These are phyloP conservation scores for western clawed frog (Xenopus tropicalis) DNA, from an alignment of 2,113 vertebrate species.

Conservation along the genomic window UCB_Xtro_10.0 CM004446.2:133290001-133290500, in stretches of 20 bases:
- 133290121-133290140: no score
- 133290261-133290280: conserved; percentile 76
- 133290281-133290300: conserved; percentile 77
- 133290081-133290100: no score
- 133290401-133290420: neutral
- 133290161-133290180: neutral
- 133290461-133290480: no score
- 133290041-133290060: no score
- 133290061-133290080: no score
- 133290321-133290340: conserved; percentile 86
- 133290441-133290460: no score
- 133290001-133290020: no score
- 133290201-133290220: conserved; percentile 55
- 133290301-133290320: conserved; percentile 78
- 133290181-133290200: neutral
- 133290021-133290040: no score
- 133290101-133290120: no score
- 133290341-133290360: conserved; percentile 86
- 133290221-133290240: conserved; percentile 92
- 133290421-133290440: neutral
- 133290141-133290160: neutral
- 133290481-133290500: no score
- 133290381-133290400: neutral
- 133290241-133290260: conserved; percentile 86
- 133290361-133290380: conserved; percentile 69